Percentiles rank a stretch among this genome's conserved stretches.
Conservation (phyloP, 2,797 vertebrate genomes). For the Pipistrellus pygmaeus region DNA sequence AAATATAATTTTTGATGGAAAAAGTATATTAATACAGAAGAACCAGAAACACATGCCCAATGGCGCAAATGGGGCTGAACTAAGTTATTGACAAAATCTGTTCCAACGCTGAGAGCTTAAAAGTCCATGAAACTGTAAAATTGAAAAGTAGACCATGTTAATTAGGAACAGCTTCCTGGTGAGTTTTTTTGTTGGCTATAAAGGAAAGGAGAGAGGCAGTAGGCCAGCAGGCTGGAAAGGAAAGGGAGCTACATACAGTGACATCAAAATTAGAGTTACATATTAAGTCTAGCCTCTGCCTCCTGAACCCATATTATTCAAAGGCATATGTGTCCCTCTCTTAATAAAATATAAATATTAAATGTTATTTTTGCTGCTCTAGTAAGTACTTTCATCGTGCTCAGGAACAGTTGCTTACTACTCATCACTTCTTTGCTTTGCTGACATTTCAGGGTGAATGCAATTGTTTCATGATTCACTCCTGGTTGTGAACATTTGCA, state of each 20-base stretch:
- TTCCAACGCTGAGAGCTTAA: background rate
- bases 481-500: background rate
- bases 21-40: background rate
- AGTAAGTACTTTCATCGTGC: background rate
- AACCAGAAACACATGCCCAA: background rate
- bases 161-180: constrained; percentile 57
- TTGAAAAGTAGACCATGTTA: constrained; percentile 42
- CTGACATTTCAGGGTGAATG: constrained; percentile 45
- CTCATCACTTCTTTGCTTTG: background rate
- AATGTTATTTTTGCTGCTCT: constrained; percentile 44
- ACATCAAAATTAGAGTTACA: constrained; percentile 14
- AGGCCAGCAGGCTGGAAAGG: constrained; percentile 38
- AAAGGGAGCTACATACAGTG: background rate
- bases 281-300: background rate
- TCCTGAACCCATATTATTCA: background rate
- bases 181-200: background rate
- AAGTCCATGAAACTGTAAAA: constrained; percentile 49
- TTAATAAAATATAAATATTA: constrained; percentile 67
- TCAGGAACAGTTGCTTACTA: background rate
- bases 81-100: constrained; percentile 46
- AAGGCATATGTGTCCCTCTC: background rate
- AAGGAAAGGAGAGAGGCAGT: background rate
- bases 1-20: background rate
- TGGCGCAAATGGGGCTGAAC: background rate
- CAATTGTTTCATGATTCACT: constrained; percentile 18